Conservation (phyloP, 2,797 vertebrate genomes). For the Aulostomus chinensis region DNA sequence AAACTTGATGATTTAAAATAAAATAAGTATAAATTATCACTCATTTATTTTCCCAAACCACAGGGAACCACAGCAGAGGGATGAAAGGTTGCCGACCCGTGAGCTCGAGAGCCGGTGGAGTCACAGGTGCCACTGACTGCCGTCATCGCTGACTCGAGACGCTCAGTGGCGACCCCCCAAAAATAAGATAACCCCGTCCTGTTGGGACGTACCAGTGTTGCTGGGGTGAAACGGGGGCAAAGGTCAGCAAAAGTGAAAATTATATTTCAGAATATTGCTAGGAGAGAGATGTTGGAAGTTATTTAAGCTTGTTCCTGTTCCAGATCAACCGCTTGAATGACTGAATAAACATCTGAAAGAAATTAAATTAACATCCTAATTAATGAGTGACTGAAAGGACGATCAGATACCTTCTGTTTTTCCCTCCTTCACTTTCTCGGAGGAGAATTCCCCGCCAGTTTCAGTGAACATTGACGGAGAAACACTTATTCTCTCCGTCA, state of each 20-base stretch:
- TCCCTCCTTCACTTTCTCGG: conserved; percentile 22
- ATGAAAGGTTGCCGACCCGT: too few relatives aligned
- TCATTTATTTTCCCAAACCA: too few relatives aligned
- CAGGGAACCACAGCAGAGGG: too few relatives aligned
- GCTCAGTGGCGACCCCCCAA: too few relatives aligned
- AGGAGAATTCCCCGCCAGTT: conserved; percentile 60
- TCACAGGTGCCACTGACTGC: too few relatives aligned
- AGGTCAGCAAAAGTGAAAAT: background rate
- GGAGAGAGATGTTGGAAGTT: background rate
- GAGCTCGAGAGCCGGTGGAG: too few relatives aligned
- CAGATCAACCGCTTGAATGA: conserved; percentile 26
- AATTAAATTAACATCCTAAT: conserved; percentile 41
- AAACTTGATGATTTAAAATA: too few relatives aligned
- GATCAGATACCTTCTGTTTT: conserved; percentile 27
- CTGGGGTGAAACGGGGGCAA: too few relatives aligned
- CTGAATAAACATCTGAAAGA: conserved; percentile 34
- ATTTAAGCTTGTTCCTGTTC: background rate
- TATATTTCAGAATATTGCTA: background rate
- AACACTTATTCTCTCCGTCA: conserved; percentile 77
- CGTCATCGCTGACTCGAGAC: too few relatives aligned
- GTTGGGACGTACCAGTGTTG: background rate
- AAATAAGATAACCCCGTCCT: too few relatives aligned
- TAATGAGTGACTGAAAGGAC: conserved; percentile 39
- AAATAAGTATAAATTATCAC: too few relatives aligned
- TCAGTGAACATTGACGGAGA: conserved; percentile 78